Conservation (phyloP, 2,113 vertebrate species). For the Bos indicus region DNA sequence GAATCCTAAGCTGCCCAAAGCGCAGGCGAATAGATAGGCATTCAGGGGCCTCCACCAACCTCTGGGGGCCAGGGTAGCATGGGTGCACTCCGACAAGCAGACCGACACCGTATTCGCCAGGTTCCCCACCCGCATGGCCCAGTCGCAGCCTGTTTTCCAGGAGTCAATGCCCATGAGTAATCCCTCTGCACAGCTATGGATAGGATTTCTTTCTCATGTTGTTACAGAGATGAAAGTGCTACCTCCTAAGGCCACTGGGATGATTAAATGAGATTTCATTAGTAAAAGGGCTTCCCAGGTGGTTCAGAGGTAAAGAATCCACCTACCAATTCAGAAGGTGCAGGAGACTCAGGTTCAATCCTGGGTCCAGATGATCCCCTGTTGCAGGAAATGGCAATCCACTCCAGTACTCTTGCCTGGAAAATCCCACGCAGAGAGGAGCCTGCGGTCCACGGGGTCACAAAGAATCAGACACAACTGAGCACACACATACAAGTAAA, state of each 20-base stretch:
- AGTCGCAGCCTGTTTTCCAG: neutral
- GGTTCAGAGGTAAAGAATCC: neutral
- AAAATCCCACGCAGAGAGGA: neutral
- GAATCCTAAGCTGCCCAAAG: neutral
- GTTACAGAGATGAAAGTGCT: neutral
- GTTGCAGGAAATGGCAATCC: neutral
- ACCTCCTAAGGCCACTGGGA: neutral
- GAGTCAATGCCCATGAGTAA: neutral
- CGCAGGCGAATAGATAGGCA: accelerated
- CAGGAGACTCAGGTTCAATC: neutral
- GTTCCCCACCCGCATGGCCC: neutral
- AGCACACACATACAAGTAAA: neutral
- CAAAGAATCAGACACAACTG: neutral
- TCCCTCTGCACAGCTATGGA: too few species aligned
- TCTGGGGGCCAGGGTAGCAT: neutral
- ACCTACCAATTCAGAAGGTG: neutral
- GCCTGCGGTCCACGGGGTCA: neutral
- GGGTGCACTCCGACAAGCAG: neutral
- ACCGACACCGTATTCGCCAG: accelerated
- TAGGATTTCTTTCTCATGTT: neutral
- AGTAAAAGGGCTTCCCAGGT: neutral
- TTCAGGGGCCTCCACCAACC: neutral
- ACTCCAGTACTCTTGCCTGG: neutral
- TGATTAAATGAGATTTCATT: neutral
- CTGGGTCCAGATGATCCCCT: neutral